phyloP scores from a whole-genome alignment of 2,113 vertebrate species.

The Salvator merianae region DNA sequence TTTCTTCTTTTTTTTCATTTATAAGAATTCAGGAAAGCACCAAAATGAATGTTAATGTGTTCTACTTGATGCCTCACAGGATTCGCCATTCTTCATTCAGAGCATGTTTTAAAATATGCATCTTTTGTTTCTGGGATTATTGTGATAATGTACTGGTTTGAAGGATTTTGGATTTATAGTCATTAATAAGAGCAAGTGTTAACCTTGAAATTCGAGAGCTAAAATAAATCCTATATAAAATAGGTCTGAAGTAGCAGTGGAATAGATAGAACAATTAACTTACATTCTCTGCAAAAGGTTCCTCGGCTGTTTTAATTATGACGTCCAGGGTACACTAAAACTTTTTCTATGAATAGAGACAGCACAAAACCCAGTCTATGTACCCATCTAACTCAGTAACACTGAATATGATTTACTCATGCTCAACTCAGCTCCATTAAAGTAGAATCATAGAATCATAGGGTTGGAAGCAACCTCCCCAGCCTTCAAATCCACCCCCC shows the following conservation, averaged over 20 bases:
- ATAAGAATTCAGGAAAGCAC: slow-evolving; percentile 30
- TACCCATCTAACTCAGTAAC: not conserved
- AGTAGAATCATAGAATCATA: too few species aligned
- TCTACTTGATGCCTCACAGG: slow-evolving; percentile 45
- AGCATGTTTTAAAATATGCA: slow-evolving; percentile 61
- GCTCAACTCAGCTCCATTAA: not conserved
- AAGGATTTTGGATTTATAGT: slow-evolving; percentile 60
- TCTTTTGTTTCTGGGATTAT: slow-evolving; percentile 63
- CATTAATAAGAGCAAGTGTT: slow-evolving; percentile 62
- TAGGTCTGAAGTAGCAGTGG: slow-evolving; percentile 47
- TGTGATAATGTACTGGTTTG: slow-evolving; percentile 62
- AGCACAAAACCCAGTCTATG: not conserved
- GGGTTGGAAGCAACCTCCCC: too few species aligned
- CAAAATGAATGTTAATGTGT: slow-evolving; percentile 66
- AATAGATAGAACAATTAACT: slow-evolving; percentile 48
- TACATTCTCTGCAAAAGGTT: slow-evolving; percentile 17
- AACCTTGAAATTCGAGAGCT: slow-evolving; percentile 63
- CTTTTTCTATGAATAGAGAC: accelerated
- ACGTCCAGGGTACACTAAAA: not conserved
- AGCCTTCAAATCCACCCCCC: too few species aligned
- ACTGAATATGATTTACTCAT: not conserved
- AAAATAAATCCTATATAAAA: slow-evolving; percentile 64
- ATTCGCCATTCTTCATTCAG: slow-evolving; percentile 55
- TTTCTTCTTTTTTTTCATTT: slow-evolving; percentile 50
- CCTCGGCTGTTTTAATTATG: not conserved